Base-by-base conservation (phyloP, 1,140 invertebrate genomes). In the Leptestheria dahalacensis region DNA sequence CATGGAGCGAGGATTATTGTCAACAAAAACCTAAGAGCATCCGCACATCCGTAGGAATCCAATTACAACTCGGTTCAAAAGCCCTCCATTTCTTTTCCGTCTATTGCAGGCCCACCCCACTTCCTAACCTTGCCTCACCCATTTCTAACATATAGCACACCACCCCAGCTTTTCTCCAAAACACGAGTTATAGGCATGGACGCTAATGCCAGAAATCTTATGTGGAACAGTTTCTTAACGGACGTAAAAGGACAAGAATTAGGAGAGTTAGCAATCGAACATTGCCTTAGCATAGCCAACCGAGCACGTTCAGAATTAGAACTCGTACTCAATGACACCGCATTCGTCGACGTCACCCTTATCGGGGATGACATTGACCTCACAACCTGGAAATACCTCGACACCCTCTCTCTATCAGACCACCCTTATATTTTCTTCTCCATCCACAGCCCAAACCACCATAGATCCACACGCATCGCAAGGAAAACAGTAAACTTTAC, bases 371-470 rank as follows among this genome's bases (percentile, higher is more conserved):
- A 29, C 11, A 20, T 55, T 9, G 20, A 3, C 11, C 12, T 29
- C 33, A 4, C 24, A 9, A 18, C 24, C 10, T 55, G 52, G 52
- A 28, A 21, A 10, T 55, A 28, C 18, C 52, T 29, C 9, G 6
- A 4, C 20, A 55, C 33, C 2, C 24, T 15, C 18, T 55, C 52
- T 4, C 24, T 55, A 11, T 55, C 52, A 20, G 52, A 55, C 18
- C 52, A 55, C 18, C 52, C 52, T 12, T 29, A 29, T 28, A 55
- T 55, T 12, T 55, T 28, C 26, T 55, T 55, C n/a, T 18, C 20
- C 12, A 28, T 55, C 33, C 6, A 41, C 33, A 41, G 6, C 15
- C 33, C 33, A 15, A 6, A 41, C 33, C 33, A 41, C 6, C 33
- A 41, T 15, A 15, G 33, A 15, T 15, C 33, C 33, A 41, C 33